phyloP scores from a whole-genome alignment of 1,140 invertebrate genomes.

The Pseudachorutes palmiensis region DNA sequence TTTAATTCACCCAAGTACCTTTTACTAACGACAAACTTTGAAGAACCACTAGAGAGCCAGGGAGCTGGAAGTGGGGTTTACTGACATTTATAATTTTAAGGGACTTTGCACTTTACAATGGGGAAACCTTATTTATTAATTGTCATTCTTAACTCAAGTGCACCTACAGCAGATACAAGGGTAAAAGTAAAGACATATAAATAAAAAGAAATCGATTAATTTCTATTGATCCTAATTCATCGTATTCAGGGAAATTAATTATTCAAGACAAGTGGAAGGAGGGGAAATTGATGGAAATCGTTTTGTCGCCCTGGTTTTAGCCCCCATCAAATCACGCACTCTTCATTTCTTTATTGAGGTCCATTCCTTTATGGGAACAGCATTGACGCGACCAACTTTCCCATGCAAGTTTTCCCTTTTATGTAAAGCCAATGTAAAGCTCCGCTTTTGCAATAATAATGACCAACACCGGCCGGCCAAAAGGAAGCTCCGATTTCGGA shows the following conservation, averaged over 20 bases:
- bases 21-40: too few species aligned
- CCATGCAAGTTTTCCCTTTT: not conserved
- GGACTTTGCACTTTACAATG: too few species aligned
- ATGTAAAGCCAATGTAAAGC: not conserved
- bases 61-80: too few species aligned
- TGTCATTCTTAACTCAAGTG: too few species aligned
- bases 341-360: not conserved
- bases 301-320: slow-evolving; percentile 6
- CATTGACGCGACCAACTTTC: not conserved
- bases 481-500: not conserved
- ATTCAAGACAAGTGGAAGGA: slow-evolving; percentile 4
- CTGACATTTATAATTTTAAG: not conserved
- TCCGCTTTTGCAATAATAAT: not conserved
- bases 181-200: not conserved
- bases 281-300: slow-evolving; percentile 13
- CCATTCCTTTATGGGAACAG: not conserved
- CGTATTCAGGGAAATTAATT: not conserved
- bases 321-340: slow-evolving; percentile 6
- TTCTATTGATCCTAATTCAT: slow-evolving; percentile 2
- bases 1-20: not conserved
- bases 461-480: not conserved
- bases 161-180: too few species aligned
- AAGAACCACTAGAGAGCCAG: too few species aligned
- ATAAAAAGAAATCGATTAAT: slow-evolving; percentile 1
- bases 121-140: too few species aligned